Evolutionary conservation across 2,113 vertebrate genomes (phyloP).

Genomic region (Myotis davidii): DNA sequence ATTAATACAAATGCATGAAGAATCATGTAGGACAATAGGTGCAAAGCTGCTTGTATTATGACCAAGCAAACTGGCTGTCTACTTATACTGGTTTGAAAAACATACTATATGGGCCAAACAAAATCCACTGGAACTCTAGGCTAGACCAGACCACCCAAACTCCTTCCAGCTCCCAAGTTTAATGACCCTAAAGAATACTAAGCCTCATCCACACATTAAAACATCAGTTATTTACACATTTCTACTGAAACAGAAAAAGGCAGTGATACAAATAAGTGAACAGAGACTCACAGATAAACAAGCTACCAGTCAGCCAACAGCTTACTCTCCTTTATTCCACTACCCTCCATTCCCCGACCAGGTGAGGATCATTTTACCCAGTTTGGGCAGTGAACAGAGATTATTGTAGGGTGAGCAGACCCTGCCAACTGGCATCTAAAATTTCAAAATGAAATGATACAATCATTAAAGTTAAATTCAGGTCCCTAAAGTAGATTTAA

Average conservation of each 20-base stretch:
- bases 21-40: not conserved
- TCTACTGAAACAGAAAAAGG: not conserved
- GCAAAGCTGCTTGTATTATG: not conserved
- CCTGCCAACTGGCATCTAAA: not conserved
- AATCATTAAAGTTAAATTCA: slow-evolving; percentile 31
- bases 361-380: not conserved
- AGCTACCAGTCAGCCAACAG: not conserved
- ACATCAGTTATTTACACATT: slow-evolving; percentile 34
- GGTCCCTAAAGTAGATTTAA: slow-evolving; percentile 33
- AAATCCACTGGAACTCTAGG: not conserved
- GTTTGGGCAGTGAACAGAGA: not conserved
- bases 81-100: slow-evolving; percentile 25
- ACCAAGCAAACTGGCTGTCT: not conserved
- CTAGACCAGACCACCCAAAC: not conserved
- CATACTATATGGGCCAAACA: not conserved
- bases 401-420: not conserved
- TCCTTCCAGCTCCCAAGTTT: not conserved
- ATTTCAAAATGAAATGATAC: slow-evolving; percentile 28
- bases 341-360: not conserved
- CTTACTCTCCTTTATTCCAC: not conserved
- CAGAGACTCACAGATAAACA: not conserved
- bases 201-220: slow-evolving; percentile 22
- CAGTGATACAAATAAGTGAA: slow-evolving; percentile 32
- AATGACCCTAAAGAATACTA: slow-evolving; percentile 9
- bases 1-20: not conserved